These are phyloP conservation scores for Cheilosia vernalis DNA, from an alignment of 2,888 invertebrate genomes.

Conservation along the genomic window DNA sequence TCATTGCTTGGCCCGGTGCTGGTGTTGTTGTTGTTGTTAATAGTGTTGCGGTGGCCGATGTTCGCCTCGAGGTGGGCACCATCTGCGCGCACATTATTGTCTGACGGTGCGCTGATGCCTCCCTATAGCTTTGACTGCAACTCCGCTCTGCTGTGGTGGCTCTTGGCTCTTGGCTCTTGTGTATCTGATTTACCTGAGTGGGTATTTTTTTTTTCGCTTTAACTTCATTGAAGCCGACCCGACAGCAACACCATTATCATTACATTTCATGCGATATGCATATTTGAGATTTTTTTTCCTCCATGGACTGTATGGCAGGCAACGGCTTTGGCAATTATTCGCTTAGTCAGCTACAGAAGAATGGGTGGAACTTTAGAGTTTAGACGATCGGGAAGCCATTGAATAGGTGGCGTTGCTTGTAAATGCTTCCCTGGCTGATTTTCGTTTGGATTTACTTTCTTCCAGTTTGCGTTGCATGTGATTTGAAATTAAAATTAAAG, in stretches of 20 bases:
- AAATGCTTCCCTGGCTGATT: conserved; percentile 52
- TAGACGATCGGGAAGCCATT: conserved; percentile 64
- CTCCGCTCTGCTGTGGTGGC: conserved; percentile 9
- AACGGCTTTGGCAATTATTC: conserved; percentile 65
- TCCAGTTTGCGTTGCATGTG: conserved; percentile 50
- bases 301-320: conserved; percentile 50
- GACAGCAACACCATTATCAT: conserved; percentile 65
- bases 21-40: conserved; percentile 19
- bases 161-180: conserved; percentile 10
- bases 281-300: conserved; percentile 52
- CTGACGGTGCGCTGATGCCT: conserved; percentile 51
- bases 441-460: not conserved
- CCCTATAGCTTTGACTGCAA: conserved; percentile 39
- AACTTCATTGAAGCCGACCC: conserved; percentile 62
- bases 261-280: conserved; percentile 75
- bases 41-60: not conserved
- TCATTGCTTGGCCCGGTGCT: conserved; percentile 67
- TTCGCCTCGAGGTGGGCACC: conserved; percentile 51
- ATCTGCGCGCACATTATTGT: conserved; percentile 64
- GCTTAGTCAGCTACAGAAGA: conserved; percentile 56
- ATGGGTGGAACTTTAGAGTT: conserved; percentile 59
- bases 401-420: conserved; percentile 65
- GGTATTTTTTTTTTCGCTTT: conserved; percentile 31
- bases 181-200: conserved; percentile 6
- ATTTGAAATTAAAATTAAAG: conserved; percentile 49